A percentile compares a stretch with the other conserved stretches of the same genome.
Conservation (phyloP, 2,113 vertebrate genomes). For the Oncorhynchus keta region DNA sequence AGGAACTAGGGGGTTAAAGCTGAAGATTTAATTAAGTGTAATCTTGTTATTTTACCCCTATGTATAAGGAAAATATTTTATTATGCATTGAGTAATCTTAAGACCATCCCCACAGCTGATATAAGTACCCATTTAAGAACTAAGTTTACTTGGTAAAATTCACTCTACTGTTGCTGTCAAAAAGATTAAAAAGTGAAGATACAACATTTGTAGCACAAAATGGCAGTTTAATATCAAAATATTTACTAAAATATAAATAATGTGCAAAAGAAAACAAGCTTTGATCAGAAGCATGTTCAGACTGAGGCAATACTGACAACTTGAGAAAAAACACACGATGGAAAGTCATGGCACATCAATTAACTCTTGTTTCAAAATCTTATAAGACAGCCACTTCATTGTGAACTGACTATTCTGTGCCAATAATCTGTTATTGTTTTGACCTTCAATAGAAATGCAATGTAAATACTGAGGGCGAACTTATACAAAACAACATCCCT, state of each 20-base stretch:
- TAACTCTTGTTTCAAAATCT: neutral
- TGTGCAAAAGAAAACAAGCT: conserved; percentile 59
- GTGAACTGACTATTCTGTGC: neutral
- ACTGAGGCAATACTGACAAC: neutral
- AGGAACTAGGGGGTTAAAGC: too few species aligned
- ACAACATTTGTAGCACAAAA: conserved; percentile 26
- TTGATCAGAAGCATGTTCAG: conserved; percentile 11
- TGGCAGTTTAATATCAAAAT: conserved; percentile 58
- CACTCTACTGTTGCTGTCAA: neutral
- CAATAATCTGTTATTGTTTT: neutral
- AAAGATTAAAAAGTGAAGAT: neutral
- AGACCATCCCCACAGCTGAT: neutral
- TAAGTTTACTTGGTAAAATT: neutral
- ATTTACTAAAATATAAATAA: conserved; percentile 45
- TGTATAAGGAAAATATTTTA: conserved; percentile 40
- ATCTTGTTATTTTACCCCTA: conserved; percentile 54
- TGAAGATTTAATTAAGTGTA: conserved; percentile 52
- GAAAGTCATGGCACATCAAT: neutral
- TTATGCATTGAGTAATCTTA: neutral
- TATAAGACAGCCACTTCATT: neutral
- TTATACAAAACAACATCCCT: conserved; percentile 9
- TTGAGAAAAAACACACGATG: neutral
- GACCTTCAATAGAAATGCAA: neutral
- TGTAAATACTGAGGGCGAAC: too few species aligned
- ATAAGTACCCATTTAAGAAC: neutral